Conservation (phyloP, 2,797 vertebrate species). For the Falco peregrinus region DNA sequence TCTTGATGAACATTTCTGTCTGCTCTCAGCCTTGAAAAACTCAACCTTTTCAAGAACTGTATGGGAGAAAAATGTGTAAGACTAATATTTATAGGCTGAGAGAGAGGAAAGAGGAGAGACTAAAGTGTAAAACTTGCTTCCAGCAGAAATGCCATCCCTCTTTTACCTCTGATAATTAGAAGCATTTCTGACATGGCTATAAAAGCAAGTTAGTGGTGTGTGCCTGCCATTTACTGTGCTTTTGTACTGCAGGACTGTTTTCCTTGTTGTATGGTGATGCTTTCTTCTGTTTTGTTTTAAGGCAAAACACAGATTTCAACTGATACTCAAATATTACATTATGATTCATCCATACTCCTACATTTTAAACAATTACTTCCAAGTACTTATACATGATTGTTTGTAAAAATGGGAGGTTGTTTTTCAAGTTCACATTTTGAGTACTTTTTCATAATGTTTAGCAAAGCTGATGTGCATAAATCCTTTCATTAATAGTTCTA, state of each 20-base stretch:
- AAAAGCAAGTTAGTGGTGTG: neutral
- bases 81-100: slow-evolving; percentile 52
- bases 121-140: slow-evolving; percentile 62
- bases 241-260: neutral
- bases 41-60: slow-evolving; percentile 43
- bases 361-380: neutral
- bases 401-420: neutral
- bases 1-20: slow-evolving; percentile 58
- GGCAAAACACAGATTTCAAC: neutral
- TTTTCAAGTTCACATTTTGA: neutral
- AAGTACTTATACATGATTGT: neutral
- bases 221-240: slow-evolving; percentile 22
- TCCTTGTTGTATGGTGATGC: neutral
- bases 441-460: neutral
- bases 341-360: neutral
- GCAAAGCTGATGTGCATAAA: neutral
- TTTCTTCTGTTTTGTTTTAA: neutral
- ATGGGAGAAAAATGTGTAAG: slow-evolving; percentile 35
- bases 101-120: slow-evolving; percentile 13
- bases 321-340: neutral
- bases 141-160: slow-evolving; percentile 52
- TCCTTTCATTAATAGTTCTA: neutral
- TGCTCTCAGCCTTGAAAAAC: slow-evolving; percentile 54
- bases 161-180: slow-evolving; percentile 52
- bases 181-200: slow-evolving; percentile 46